phyloP scores from a whole-genome alignment of 37 sponge, comb jelly and placozoan species.

The Ianthella basta region DNA sequence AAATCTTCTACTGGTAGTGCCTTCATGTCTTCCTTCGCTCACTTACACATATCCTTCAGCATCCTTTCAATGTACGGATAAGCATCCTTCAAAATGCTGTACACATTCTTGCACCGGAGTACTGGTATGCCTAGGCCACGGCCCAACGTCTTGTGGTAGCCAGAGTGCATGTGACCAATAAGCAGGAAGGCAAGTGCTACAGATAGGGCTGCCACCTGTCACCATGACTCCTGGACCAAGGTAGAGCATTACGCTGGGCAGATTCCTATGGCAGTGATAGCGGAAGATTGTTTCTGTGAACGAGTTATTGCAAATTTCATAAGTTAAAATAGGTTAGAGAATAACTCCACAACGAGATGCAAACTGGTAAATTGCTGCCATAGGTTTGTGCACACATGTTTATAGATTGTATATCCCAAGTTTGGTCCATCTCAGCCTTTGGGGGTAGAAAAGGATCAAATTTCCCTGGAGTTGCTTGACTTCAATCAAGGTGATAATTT shows the following conservation, averaged over 20 bases:
- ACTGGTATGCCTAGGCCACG: slow-evolving; percentile 19
- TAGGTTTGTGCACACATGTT: too few relatives aligned
- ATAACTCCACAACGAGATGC: too few relatives aligned
- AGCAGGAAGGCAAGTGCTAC: slow-evolving; percentile 32
- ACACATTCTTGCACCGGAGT: neutral
- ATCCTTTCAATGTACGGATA: slow-evolving; percentile 1
- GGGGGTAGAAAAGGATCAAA: too few relatives aligned
- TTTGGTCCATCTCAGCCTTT: too few relatives aligned
- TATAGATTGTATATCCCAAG: too few relatives aligned
- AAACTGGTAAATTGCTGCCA: too few relatives aligned
- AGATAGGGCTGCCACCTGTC: neutral
- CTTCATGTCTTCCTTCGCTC: slow-evolving; percentile 47
- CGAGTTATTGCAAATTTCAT: too few relatives aligned
- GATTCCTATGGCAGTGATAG: too few relatives aligned
- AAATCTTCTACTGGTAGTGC: neutral
- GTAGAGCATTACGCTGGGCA: neutral
- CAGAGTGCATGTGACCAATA: slow-evolving; percentile 8
- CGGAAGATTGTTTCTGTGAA: too few relatives aligned
- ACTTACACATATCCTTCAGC: slow-evolving; percentile 17
- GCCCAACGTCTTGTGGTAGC: neutral
- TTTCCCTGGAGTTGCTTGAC: too few relatives aligned
- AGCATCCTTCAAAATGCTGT: neutral
- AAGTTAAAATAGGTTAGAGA: too few relatives aligned
- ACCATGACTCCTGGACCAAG: neutral
- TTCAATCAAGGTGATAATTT: too few relatives aligned